Evolutionary conservation across 1,140 invertebrate species (phyloP).

Genomic region (Helicorthomorpha holstii): DNA sequence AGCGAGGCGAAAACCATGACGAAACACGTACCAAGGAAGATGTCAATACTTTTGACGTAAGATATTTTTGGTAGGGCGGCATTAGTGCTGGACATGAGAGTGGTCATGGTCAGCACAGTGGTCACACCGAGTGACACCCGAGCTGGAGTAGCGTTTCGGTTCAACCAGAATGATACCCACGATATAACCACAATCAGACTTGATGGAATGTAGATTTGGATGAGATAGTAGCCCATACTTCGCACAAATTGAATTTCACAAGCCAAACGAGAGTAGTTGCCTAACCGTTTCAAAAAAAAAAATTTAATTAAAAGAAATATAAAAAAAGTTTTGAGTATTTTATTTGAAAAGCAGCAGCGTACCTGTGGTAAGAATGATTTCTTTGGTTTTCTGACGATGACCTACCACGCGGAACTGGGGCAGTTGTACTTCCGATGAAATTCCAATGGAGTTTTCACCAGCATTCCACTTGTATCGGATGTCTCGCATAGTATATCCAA

Average conservation of each 20-base stretch:
- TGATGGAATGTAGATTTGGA: conserved; percentile 98
- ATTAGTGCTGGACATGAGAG: conserved; percentile 53
- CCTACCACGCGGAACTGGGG: conserved; percentile 83
- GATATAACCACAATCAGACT: conserved; percentile 97
- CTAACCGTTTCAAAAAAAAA: conserved; percentile 30
- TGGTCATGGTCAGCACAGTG: conserved; percentile 35
- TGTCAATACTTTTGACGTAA: conserved; percentile 96
- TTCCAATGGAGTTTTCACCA: conserved; percentile 22
- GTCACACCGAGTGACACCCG: conserved; percentile 36
- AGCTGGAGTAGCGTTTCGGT: conserved; percentile 89
- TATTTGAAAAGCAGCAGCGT: too few species aligned
- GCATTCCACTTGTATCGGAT: conserved; percentile 85
- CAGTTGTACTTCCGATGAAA: conserved; percentile 28
- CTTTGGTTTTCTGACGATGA: conserved; percentile 73
- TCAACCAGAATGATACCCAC: conserved; percentile 92
- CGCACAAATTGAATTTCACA: conserved; percentile 95
- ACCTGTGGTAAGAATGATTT: conserved; percentile 88
- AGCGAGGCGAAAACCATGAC: conserved; percentile 92
- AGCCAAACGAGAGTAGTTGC: conserved; percentile 92
- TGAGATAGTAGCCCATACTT: conserved; percentile 97
- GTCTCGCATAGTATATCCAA: conserved; percentile 94
- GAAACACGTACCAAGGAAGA: conserved; percentile 95
- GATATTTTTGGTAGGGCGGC: conserved; percentile 94
- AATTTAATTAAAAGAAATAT: neutral
- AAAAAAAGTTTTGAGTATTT: neutral